phyloP scores from a whole-genome alignment of 1,140 invertebrate genomes.

The Choristoneura fumiferana region DNA sequence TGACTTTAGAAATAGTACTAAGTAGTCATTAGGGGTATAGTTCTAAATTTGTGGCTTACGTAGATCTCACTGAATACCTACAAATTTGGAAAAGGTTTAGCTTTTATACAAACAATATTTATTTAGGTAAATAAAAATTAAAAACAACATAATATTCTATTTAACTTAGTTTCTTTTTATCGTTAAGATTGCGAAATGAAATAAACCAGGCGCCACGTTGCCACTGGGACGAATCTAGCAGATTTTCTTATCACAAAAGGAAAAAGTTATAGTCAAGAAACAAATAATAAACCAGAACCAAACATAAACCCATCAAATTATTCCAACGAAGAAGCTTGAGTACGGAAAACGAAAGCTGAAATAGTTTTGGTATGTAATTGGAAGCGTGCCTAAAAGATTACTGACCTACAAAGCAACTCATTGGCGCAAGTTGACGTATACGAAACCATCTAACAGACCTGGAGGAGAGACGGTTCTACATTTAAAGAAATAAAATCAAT shows the following conservation, averaged over 20 bases:
- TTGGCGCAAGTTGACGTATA: constrained; percentile 65
- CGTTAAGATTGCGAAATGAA: too few relatives aligned
- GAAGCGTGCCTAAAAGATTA: constrained; percentile 58
- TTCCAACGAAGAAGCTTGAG: constrained; percentile 27
- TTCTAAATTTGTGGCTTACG: too few relatives aligned
- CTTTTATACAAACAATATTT: too few relatives aligned
- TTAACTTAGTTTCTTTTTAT: too few relatives aligned
- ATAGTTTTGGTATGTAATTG: constrained; percentile 30
- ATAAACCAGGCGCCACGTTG: too few relatives aligned
- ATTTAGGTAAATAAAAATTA: too few relatives aligned
- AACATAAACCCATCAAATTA: constrained; percentile 24
- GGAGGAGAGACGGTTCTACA: constrained; percentile 51
- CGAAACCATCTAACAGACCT: constrained; percentile 72
- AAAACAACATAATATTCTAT: too few relatives aligned
- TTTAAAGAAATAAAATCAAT: constrained; percentile 21
- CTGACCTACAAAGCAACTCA: constrained; percentile 72
- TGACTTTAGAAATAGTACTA: too few relatives aligned
- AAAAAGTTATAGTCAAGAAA: neutral
- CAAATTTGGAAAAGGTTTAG: too few relatives aligned
- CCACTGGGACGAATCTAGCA: too few relatives aligned
- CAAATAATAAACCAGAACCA: constrained; percentile 20
- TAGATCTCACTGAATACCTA: too few relatives aligned
- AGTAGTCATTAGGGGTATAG: too few relatives aligned
- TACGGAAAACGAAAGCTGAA: constrained; percentile 34
- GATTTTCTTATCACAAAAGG: neutral